Conservation (phyloP, 2,797 vertebrate genomes). For the Meriones psammophilus region DNA sequence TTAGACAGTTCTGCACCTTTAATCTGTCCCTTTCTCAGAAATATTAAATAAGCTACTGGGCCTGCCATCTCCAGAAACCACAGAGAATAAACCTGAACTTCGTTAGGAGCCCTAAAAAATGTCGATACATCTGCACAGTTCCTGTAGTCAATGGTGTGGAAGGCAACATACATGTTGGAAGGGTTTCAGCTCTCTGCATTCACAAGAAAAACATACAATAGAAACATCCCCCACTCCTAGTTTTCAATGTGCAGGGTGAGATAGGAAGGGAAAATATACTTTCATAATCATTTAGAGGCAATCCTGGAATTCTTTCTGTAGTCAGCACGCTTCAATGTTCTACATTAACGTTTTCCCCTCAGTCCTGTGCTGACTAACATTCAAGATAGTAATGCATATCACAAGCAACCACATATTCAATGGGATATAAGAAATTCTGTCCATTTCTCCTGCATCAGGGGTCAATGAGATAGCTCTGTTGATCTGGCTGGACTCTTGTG, state of each 20-base stretch:
- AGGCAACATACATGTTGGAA: neutral
- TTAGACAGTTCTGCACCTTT: neutral
- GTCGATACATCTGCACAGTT: neutral
- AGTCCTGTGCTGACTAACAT: neutral
- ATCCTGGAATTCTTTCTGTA: neutral
- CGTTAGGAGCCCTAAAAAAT: neutral
- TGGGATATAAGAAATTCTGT: neutral
- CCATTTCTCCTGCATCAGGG: neutral
- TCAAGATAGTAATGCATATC: neutral
- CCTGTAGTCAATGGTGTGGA: neutral
- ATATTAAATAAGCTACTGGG: neutral
- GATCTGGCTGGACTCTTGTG: neutral
- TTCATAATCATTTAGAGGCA: conserved; percentile 27
- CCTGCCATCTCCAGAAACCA: neutral
- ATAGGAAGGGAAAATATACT: neutral
- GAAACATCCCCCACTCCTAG: rapidly evolving
- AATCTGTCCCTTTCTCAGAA: neutral
- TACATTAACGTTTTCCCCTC: neutral
- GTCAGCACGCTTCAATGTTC: neutral
- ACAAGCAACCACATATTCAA: neutral
- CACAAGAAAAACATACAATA: neutral
- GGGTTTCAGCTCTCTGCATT: neutral
- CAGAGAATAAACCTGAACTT: neutral
- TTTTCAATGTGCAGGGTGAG: neutral
- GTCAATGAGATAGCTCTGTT: neutral